These are phyloP conservation scores for Sphenopsis melanotis DNA, from an alignment of 2,797 vertebrate genomes.

Conservation along the genomic window DNA sequence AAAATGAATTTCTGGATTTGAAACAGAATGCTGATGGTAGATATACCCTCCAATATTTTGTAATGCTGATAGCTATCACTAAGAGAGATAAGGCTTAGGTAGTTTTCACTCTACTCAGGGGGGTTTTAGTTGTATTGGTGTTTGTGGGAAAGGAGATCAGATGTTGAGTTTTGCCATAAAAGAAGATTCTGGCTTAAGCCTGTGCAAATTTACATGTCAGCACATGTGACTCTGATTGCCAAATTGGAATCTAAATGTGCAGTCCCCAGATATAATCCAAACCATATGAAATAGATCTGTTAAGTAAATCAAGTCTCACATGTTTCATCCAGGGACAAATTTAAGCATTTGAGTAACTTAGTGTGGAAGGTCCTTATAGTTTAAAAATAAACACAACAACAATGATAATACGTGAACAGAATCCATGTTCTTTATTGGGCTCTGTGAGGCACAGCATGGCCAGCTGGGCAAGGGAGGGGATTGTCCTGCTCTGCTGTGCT, in stretches of 20 bases:
- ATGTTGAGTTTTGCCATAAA: neutral
- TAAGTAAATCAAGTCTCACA: neutral
- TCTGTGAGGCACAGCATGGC: rapidly evolving
- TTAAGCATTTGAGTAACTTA: neutral
- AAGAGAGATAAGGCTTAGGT: neutral
- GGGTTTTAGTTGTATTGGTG: neutral
- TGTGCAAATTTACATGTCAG: slow-evolving; percentile 14
- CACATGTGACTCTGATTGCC: slow-evolving; percentile 5
- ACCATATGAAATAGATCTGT: neutral
- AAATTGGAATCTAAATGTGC: neutral
- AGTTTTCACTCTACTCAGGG: neutral
- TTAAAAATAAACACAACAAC: neutral
- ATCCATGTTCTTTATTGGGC: neutral
- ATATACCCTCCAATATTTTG: neutral
- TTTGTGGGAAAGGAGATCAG: slow-evolving; percentile 6
- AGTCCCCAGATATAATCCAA: neutral
- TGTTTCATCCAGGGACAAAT: neutral
- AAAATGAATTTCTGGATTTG: neutral
- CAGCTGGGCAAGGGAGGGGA: rapidly evolving
- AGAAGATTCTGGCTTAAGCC: neutral
- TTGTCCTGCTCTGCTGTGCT: rapidly evolving
- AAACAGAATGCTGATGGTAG: neutral
- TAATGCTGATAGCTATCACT: neutral
- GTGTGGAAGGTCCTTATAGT: neutral
- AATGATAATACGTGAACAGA: neutral